A percentile compares a stretch with the other conserved stretches of the same genome.
Evolutionary conservation across 2,797 vertebrate species (phyloP).

Genomic region (Furcifer pardalis): DNA sequence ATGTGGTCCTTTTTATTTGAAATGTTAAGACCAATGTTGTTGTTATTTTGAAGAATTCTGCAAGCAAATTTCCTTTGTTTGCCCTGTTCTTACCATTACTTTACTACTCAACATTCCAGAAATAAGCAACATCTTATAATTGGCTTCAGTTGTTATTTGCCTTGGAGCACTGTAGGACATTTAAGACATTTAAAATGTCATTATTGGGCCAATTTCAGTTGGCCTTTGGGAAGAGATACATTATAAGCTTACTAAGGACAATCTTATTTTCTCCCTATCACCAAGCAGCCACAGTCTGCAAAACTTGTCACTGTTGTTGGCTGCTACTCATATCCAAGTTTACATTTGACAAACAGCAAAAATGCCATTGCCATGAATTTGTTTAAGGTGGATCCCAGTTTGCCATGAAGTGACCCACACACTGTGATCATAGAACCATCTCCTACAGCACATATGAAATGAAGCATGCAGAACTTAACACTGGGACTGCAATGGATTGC

Average conservation of each 20-base stretch:
- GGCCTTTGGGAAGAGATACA: conserved; percentile 37
- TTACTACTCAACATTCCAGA: conserved; percentile 21
- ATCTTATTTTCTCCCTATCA: background rate
- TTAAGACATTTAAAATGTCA: conserved; percentile 47
- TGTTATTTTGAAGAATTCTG: conserved; percentile 15
- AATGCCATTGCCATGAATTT: too few species aligned
- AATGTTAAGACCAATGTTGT: background rate
- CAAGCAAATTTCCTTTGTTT: background rate
- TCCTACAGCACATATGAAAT: too few species aligned
- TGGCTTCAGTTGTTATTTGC: conserved; percentile 35
- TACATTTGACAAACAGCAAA: too few species aligned
- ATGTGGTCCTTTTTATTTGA: background rate
- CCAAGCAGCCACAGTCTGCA: background rate
- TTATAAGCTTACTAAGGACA: conserved; percentile 35
- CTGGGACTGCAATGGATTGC: too few species aligned
- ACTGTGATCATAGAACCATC: too few species aligned
- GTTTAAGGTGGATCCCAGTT: too few species aligned
- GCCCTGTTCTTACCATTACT: background rate
- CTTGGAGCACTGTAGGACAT: conserved; percentile 34
- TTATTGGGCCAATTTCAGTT: conserved; percentile 40
- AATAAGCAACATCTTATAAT: conserved; percentile 32
- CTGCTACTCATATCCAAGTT: too few species aligned
- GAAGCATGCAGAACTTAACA: too few species aligned
- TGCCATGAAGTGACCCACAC: too few species aligned
- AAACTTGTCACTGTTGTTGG: background rate